phyloP scores from a whole-genome alignment of 2,888 invertebrate genomes.

The Sussaba pulchella region DNA sequence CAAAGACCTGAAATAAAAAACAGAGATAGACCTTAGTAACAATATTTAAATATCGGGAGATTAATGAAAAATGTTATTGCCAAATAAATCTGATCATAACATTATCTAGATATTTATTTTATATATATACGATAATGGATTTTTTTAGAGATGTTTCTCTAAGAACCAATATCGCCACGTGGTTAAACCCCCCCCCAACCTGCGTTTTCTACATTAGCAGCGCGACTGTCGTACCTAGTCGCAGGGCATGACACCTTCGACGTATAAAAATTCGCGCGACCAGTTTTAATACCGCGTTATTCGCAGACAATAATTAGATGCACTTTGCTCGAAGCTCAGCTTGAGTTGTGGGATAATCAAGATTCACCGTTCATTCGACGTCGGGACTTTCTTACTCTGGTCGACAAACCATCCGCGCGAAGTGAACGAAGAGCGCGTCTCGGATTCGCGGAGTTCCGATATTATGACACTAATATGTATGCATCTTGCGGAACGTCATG shows the following conservation, averaged over 20 bases:
- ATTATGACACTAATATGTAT: slow-evolving; percentile 61
- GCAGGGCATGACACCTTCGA: slow-evolving; percentile 3
- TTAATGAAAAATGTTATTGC: not conserved
- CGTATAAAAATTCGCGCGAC: slow-evolving; percentile 39
- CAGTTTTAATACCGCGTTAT: slow-evolving; percentile 62
- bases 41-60: too few species aligned
- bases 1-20: slow-evolving; percentile 87
- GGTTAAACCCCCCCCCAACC: slow-evolving; percentile 28
- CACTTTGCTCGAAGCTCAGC: slow-evolving; percentile 29
- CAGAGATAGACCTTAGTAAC: slow-evolving; percentile 63
- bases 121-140: not conserved
- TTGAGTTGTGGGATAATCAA: slow-evolving; percentile 70
- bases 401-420: not conserved
- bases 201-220: slow-evolving; percentile 44
- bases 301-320: slow-evolving; percentile 68
- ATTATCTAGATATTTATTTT: not conserved
- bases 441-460: slow-evolving; percentile 56
- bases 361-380: slow-evolving; percentile 68
- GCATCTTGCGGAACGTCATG: slow-evolving; percentile 48
- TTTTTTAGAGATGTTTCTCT: too few species aligned
- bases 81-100: not conserved
- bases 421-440: slow-evolving; percentile 5
- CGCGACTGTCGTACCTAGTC: slow-evolving; percentile 5
- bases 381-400: slow-evolving; percentile 37
- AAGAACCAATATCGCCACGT: too few species aligned